phyloP scores from a whole-genome alignment of 37 sponge, comb jelly and placozoan genomes.

The Beroe forskalii region DNA sequence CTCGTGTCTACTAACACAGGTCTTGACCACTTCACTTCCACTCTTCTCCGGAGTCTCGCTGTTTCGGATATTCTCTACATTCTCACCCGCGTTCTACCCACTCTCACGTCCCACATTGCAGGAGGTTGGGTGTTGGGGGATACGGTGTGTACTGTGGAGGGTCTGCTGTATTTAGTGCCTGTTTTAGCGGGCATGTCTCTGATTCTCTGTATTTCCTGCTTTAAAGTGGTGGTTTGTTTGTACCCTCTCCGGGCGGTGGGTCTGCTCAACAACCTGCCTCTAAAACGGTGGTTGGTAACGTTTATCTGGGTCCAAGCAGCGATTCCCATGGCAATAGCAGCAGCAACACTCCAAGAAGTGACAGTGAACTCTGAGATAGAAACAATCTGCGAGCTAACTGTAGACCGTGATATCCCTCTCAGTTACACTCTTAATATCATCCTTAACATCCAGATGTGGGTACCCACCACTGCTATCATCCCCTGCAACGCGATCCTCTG shows the following conservation, averaged over 20 bases:
- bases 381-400: background rate
- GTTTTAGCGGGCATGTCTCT: constrained; percentile 9
- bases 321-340: background rate
- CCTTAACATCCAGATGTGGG: constrained; percentile 2
- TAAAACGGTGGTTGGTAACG: background rate
- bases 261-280: background rate
- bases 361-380: background rate
- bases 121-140: too few relatives aligned
- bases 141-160: constrained; percentile 21
- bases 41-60: constrained; percentile 2
- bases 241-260: background rate
- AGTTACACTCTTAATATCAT: background rate
- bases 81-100: constrained; percentile 2
- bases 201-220: background rate
- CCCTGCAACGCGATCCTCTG: constrained; percentile 6
- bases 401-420: background rate
- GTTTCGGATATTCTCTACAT: background rate
- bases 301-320: constrained; percentile 23
- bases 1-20: background rate
- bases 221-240: constrained; percentile 33
- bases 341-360: too few relatives aligned
- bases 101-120: background rate
- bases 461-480: constrained; percentile 18
- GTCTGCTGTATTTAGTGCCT: background rate
- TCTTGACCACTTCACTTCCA: constrained; percentile 14